Evolutionary conservation across 2,888 invertebrate genomes (phyloP), one percentile per base, ranked within the genome.

Genomic region (Drosophila ezoana): DNA sequence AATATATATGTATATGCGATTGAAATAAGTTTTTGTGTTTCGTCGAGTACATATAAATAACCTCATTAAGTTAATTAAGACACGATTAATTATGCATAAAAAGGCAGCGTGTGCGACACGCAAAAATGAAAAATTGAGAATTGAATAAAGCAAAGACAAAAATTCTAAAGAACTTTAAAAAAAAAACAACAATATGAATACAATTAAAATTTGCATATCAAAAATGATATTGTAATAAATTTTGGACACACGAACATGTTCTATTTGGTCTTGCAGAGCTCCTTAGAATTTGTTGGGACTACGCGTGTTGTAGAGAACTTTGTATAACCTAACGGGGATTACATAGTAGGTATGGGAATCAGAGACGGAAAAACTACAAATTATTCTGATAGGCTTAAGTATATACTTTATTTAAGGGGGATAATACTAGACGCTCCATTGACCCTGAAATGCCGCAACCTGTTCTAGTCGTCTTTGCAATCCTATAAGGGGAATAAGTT

Each of bases 1-100:
- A 16, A 32, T 28, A 14, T 23, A 28, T 37, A 11, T 13, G 2
- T 38, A 14, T 23, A 28, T 37, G 6, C n/a, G 35, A 38, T 66
- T 32, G 16, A 61, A 54, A 69, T 38, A 58, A 51, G 60, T 64
- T 38, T 45, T 20, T 41, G 40, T 23, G 41, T 18, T 47, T 57
- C 67, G 51, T 63, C 62, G 48, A 69, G 63, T 69, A 76, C 82
- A 82, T 79, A 81, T 71, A 73, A 79, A 81, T 79, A 69, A 84
- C 76, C 41, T 64, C 74, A 77, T 74, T 80, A 77, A 53, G 70
- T 83, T 65, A 62, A 81, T 81, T 80, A 80, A 72, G 61, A 56
- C 40, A 64, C 64, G 62, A 49, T 63, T 70, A 72, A 66, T 57
- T 63, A 64, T 71, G 70, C 66, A 76, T 69, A 68, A 71, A 72